A percentile compares a stretch with the other conserved stretches of the same genome.
These are phyloP conservation scores for Nothocercus julius DNA, from an alignment of 2,113 vertebrate genomes.

Conservation along the genomic window DNA sequence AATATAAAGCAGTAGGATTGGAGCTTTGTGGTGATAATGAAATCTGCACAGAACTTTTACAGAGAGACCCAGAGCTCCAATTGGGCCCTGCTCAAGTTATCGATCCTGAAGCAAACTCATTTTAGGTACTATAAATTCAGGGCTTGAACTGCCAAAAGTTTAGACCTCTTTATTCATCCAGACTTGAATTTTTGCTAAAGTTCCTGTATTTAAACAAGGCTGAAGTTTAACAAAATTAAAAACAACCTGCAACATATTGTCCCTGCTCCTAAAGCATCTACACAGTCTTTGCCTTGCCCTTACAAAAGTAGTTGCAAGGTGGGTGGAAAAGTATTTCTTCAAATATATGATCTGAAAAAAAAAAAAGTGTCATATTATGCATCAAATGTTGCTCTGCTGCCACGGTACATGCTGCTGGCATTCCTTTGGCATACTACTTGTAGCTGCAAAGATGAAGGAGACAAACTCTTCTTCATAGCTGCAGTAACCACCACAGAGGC, in stretches of 20 bases:
- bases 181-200: neutral
- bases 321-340: neutral
- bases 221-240: neutral
- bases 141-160: neutral
- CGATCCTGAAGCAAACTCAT: neutral
- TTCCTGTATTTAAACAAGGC: neutral
- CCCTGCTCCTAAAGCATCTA: neutral
- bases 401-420: neutral
- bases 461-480: neutral
- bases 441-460: neutral
- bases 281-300: neutral
- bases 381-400: neutral
- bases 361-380: neutral
- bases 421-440: neutral
- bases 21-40: slow-evolving; percentile 40
- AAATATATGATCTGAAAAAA: neutral
- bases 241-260: neutral
- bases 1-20: slow-evolving; percentile 53
- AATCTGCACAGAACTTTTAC: slow-evolving; percentile 26
- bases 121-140: neutral
- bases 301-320: neutral
- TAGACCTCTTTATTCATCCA: neutral
- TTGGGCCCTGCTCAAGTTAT: neutral
- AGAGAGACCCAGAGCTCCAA: neutral
- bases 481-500: neutral